phyloP scores from a whole-genome alignment of 2,888 invertebrate species.

The Ethmia dodecea region DNA sequence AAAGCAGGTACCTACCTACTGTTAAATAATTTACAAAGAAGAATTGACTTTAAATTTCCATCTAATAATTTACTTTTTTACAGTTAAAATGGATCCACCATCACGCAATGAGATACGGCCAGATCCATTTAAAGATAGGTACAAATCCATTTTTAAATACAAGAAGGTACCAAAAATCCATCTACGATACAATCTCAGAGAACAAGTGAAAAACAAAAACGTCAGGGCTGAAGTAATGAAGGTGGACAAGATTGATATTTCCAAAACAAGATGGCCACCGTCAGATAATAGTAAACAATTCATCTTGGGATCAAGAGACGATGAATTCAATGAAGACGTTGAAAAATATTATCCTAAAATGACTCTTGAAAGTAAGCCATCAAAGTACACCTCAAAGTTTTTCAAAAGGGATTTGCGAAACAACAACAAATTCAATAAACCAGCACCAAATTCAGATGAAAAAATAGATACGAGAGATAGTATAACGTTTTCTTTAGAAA shows the following conservation, averaged over 20 bases:
- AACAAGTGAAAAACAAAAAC: conserved; percentile 51
- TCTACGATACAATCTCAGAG: conserved; percentile 50
- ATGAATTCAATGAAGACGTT: too few species aligned
- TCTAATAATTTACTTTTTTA: conserved; percentile 13
- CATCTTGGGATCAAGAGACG: conserved; percentile 10
- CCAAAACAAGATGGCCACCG: conserved; percentile 55
- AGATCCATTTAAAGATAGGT: conserved; percentile 47
- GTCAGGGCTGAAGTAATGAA: conserved; percentile 39
- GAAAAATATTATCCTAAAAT: too few species aligned
- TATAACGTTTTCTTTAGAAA: conserved; percentile 40
- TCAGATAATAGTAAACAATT: conserved; percentile 19
- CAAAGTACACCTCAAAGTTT: conserved; percentile 31
- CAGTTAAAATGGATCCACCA: conserved; percentile 15
- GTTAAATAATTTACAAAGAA: too few species aligned
- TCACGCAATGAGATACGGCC: conserved; percentile 23
- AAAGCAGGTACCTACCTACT: too few species aligned
- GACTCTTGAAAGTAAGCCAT: too few species aligned
- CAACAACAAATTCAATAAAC: conserved; percentile 18
- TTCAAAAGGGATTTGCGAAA: conserved; percentile 45
- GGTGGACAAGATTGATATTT: conserved; percentile 35
- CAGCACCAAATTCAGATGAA: conserved; percentile 25
- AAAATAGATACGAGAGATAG: neutral
- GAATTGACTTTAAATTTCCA: too few species aligned
- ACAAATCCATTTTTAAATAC: conserved; percentile 42
- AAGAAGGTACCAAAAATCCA: conserved; percentile 49